These are phyloP conservation scores for Caenorhabditis brenneri DNA, from an alignment of 1,140 invertebrate genomes.

Conservation along the genomic window DNA sequence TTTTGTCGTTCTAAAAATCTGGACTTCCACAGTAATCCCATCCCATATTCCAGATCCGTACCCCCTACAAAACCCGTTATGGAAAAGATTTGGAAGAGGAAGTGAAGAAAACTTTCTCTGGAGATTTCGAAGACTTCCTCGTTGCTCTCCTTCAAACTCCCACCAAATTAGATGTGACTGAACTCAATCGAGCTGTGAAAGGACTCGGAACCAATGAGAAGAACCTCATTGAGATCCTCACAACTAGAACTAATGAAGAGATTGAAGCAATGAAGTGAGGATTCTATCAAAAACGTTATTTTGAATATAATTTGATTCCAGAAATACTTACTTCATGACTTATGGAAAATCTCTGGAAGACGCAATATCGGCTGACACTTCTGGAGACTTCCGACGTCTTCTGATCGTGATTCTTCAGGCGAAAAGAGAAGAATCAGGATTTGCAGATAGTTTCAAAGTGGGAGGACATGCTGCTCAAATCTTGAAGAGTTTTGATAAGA, in stretches of 20 bases:
- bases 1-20: too few species aligned
- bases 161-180: conserved; percentile 46
- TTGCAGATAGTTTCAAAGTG: conserved; percentile 67
- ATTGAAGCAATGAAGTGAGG: conserved; percentile 40
- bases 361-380: conserved; percentile 87
- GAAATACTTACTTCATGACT: conserved; percentile 44
- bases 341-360: conserved; percentile 77
- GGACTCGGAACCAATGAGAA: conserved; percentile 73
- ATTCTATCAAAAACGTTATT: too few species aligned
- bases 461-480: conserved; percentile 42
- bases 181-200: conserved; percentile 52
- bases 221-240: conserved; percentile 72
- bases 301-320: neutral
- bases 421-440: conserved; percentile 67
- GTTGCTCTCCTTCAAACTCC: conserved; percentile 53
- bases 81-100: conserved; percentile 56
- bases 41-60: conserved; percentile 53
- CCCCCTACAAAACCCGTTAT: conserved; percentile 53
- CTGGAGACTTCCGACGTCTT: conserved; percentile 86
- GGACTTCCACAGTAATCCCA: too few species aligned
- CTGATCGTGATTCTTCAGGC: conserved; percentile 75
- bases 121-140: conserved; percentile 52
- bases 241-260: conserved; percentile 68
- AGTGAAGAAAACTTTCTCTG: conserved; percentile 49
- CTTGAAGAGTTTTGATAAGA: conserved; percentile 44